Conservation (phyloP, 2,113 vertebrate species). For the Oxygymnocypris stewartii region DNA sequence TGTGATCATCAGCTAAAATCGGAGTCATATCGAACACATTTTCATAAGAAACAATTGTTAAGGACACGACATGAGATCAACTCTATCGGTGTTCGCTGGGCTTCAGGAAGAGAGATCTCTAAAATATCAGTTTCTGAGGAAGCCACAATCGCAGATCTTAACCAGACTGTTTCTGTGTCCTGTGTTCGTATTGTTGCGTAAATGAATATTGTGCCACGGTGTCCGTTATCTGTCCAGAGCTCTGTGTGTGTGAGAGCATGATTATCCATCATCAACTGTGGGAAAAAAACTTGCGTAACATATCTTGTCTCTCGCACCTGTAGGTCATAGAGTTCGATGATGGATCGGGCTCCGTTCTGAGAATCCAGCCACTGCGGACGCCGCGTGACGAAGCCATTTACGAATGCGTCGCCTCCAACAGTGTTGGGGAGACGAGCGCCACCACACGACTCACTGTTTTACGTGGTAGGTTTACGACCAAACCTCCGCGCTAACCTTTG, state of each 20-base stretch:
- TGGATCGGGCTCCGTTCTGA: constrained; percentile 97
- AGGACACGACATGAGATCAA: background rate
- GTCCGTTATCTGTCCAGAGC: background rate
- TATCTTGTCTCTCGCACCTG: constrained; percentile 90
- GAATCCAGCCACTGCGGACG: constrained; percentile 96
- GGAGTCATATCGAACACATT: background rate
- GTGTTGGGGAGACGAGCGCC: constrained; percentile 94
- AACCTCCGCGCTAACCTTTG: constrained; percentile 52
- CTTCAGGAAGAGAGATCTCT: too few species aligned
- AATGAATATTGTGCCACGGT: background rate
- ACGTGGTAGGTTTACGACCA: constrained; percentile 84
- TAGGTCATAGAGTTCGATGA: constrained; percentile 99
- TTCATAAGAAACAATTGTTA: background rate
- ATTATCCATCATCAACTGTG: constrained; percentile 54
- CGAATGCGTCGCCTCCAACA: constrained; percentile 97
- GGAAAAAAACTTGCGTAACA: constrained; percentile 94
- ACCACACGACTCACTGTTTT: constrained; percentile 96
- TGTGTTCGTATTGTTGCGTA: constrained; percentile 17
- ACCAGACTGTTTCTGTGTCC: constrained; percentile 36
- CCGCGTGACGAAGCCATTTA: constrained; percentile 98
- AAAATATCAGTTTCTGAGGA: background rate
- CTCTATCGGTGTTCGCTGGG: background rate
- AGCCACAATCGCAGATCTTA: background rate
- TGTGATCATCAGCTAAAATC: background rate
- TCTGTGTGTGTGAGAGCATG: constrained; percentile 38